Evolutionary conservation across 2,888 invertebrate genomes (phyloP).

Genomic region (Tenthredo amoena): DNA sequence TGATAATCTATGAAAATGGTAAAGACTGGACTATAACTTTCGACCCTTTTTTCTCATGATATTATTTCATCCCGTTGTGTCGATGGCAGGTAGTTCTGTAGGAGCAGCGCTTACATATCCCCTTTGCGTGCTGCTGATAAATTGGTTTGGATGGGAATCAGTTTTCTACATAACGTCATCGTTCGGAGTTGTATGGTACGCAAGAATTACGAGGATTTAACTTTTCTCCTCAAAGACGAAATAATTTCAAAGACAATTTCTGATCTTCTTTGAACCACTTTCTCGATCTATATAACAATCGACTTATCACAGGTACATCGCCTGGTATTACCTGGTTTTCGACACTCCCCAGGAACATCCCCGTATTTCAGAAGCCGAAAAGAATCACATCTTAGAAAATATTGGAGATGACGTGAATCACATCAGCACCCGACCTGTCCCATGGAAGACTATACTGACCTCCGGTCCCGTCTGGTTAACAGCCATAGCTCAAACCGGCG

Average conservation of each 20-base stretch:
- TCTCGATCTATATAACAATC: not conserved
- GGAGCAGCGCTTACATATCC: conserved; percentile 87
- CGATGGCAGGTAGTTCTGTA: conserved; percentile 81
- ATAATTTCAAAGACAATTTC: not conserved
- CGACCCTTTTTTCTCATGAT: not conserved
- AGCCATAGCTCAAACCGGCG: conserved; percentile 83
- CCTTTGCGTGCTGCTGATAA: conserved; percentile 84
- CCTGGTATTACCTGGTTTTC: conserved; percentile 83
- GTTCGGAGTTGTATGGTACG: conserved; percentile 84
- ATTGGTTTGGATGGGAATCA: conserved; percentile 85
- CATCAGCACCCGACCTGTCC: conserved; percentile 76
- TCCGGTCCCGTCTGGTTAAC: conserved; percentile 83
- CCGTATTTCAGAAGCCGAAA: conserved; percentile 81
- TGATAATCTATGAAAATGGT: not conserved
- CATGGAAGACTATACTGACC: conserved; percentile 82
- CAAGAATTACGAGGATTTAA: not conserved
- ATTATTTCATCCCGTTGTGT: not conserved
- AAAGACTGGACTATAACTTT: not conserved
- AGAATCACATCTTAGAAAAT: conserved; percentile 81
- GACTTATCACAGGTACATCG: conserved; percentile 70
- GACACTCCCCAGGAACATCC: conserved; percentile 85
- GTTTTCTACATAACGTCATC: conserved; percentile 85
- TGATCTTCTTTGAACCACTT: not conserved
- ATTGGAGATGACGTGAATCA: conserved; percentile 73
- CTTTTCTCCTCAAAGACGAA: not conserved